Base-by-base conservation (phyloP, 2,888 invertebrate species). In the Amphiduros pacificus region DNA sequence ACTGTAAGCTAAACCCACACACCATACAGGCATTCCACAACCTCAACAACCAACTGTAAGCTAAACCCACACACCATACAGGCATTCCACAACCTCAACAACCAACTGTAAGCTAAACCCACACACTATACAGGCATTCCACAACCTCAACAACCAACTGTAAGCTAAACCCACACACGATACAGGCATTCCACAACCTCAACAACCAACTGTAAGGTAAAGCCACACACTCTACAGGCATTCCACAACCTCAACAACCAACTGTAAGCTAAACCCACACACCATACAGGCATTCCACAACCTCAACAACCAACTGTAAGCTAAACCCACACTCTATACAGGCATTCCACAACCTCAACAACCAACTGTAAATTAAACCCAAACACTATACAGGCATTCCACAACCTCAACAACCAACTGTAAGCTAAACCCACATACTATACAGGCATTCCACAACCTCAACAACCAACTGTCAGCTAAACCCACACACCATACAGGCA, bases 291-390 rank as follows among this genome's bases (percentile, higher is more conserved):
- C 6, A 17, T 44, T 44, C n/a, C 44, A 44, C 44, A n/a, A 44
- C n/a, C 22, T 44, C 20, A 44, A 44, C 22, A 20, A n/a, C 22
- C 44, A 44, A n/a, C n/a, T 44, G 44, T 44, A 44, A 44, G 44
- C n/a, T n/a, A n/a, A n/a, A n/a, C n/a, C n/a, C n/a, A n/a, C n/a
- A n/a, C 20, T 20, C 22, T 9, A 44, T 44, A n/a, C 44, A 44
- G 22, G 5, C 6, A 17, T 44, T 44, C n/a, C 44, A 44, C 44
- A n/a, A 44, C n/a, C 22, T 44, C 20, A 44, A 44, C 22, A 20
- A n/a, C 22, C 44, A 44, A n/a, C n/a, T 44, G 44, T 44, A 44
- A 44, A 22, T n/a, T n/a, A n/a, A n/a, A n/a, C n/a, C 44, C n/a
- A 22, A n/a, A 44, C 20, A 44, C 22, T 9, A 44, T 44, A n/a